A percentile compares a stretch with the other conserved stretches of the same genome.
phyloP scores from a whole-genome alignment of 2,888 invertebrate species.

The Caenorhabditis parvicauda region DNA sequence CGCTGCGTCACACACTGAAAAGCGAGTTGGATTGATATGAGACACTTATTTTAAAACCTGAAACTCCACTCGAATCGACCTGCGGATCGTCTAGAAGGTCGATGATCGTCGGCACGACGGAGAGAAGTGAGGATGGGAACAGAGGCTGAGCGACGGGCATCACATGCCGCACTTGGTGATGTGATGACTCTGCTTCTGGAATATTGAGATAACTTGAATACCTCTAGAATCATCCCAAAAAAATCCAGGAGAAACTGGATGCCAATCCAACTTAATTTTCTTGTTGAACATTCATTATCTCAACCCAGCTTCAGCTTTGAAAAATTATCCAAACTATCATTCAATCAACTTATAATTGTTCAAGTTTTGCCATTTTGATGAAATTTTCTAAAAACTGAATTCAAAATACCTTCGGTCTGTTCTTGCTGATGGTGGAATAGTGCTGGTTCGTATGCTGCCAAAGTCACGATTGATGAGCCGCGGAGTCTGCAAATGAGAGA shows the following conservation, averaged over 20 bases:
- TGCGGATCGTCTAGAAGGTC: conserved; percentile 91
- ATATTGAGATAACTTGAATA: neutral
- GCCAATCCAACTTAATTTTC: neutral
- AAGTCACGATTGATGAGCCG: conserved; percentile 87
- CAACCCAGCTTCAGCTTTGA: neutral
- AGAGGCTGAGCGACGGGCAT: conserved; percentile 87
- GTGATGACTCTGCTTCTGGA: conserved; percentile 45
- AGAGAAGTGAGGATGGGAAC: conserved; percentile 93
- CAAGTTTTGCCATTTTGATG: neutral
- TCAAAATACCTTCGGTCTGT: conserved; percentile 31
- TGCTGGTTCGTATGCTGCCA: conserved; percentile 93
- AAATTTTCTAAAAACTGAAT: conserved; percentile 5
- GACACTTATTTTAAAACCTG: conserved; percentile 58
- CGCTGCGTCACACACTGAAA: conserved; percentile 88
- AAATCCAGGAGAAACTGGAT: neutral
- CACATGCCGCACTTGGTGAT: conserved; percentile 66
- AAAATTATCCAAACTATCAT: too few species aligned
- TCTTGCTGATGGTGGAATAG: conserved; percentile 71
- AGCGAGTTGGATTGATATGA: neutral
- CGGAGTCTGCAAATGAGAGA: conserved; percentile 71
- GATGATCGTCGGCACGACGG: conserved; percentile 90
- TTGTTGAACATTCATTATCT: neutral
- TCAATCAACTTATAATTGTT: neutral
- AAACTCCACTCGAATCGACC: conserved; percentile 84
- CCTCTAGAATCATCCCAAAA: neutral